Base-by-base conservation (phyloP, 2,888 invertebrate species). In the Asteroscopus sphinx region DNA sequence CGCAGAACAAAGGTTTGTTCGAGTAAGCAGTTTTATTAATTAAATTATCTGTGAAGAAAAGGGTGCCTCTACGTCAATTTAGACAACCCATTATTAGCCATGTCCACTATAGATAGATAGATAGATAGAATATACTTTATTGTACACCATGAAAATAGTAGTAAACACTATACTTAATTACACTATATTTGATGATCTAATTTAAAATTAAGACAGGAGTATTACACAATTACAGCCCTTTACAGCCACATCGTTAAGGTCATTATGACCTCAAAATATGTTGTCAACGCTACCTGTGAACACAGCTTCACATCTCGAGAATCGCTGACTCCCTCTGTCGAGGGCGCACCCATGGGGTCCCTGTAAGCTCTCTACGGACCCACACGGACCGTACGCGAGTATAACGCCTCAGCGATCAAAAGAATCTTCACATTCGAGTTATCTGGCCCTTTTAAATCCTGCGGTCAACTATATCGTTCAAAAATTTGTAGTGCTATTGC, bases 321-420 rank as follows among this genome's bases (percentile, higher is more conserved):
- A 39, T 47, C 47, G 45, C 54, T 30, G 39, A 41, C n/a, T 57
- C 67, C 51, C 39, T 52, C 57, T 59, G 42, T 17, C 15, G 51
- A 41, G 45, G 39, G 46, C n/a, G 28, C 26, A 25, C 55, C 59
- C 55, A 45, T 21, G 49, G 47, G 60, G 12, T 37, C 52, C 39
- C 55, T n/a, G n/a, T n/a, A n/a, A 21, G 17, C 17, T 2, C 2
- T 4, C 17, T 4, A 21, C 17, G 21, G 21, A 21, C 21, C 21
- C 21, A 21, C 21, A 21, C 21, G 21, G 21, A 4, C n/a, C n/a
- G 41, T 37, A 57, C 47, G 42, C 60, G 59, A 59, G 60, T 52
- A 65, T 57, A 71, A 81, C 87, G 89, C 81, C 71, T 80, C 78
- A 80, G 26, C 76, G 90, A 88, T 89, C 90, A 90, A 90, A 90